phyloP scores from a whole-genome alignment of 1,140 invertebrate genomes.

The Eubasilissa regina region DNA sequence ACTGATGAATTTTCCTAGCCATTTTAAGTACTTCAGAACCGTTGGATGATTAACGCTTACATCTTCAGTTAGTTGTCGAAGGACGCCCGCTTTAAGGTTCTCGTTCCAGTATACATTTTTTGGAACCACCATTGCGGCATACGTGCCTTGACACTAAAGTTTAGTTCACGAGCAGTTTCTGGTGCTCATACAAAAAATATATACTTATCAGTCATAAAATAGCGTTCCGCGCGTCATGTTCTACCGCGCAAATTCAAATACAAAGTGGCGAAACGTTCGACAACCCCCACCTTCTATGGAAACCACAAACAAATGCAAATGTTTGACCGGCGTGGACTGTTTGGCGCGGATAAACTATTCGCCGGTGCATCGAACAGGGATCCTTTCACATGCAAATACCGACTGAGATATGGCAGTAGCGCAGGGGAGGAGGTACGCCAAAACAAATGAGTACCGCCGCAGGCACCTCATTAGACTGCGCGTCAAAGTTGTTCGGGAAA shows the following conservation, averaged over 20 bases:
- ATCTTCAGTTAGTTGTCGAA: too few species aligned
- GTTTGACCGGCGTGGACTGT: not conserved
- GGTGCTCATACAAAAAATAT: too few species aligned
- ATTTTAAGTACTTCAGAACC: too few species aligned
- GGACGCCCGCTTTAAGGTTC: too few species aligned
- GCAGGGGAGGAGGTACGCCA: not conserved
- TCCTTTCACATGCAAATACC: slow-evolving; percentile 38
- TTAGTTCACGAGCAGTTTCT: too few species aligned
- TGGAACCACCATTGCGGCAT: too few species aligned
- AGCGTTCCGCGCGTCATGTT: not conserved
- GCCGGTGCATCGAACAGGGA: slow-evolving; percentile 6
- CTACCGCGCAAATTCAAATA: slow-evolving; percentile 1
- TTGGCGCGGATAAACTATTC: not conserved
- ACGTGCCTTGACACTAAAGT: too few species aligned
- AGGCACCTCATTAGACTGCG: slow-evolving; percentile 17
- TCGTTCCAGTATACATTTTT: too few species aligned
- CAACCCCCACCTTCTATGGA: not conserved
- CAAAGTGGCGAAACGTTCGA: not conserved
- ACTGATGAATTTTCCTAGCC: too few species aligned
- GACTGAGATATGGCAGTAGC: slow-evolving; percentile 16
- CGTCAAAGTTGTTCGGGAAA: slow-evolving; percentile 26
- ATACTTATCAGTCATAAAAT: too few species aligned
- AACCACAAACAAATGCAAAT: slow-evolving; percentile 34
- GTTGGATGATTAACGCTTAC: too few species aligned
- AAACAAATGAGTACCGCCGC: slow-evolving; percentile 17